A percentile compares a stretch with the other conserved stretches of the same genome.
Conservation (phyloP, 2,113 vertebrate species). For the Saimiri boliviensis region DNA sequence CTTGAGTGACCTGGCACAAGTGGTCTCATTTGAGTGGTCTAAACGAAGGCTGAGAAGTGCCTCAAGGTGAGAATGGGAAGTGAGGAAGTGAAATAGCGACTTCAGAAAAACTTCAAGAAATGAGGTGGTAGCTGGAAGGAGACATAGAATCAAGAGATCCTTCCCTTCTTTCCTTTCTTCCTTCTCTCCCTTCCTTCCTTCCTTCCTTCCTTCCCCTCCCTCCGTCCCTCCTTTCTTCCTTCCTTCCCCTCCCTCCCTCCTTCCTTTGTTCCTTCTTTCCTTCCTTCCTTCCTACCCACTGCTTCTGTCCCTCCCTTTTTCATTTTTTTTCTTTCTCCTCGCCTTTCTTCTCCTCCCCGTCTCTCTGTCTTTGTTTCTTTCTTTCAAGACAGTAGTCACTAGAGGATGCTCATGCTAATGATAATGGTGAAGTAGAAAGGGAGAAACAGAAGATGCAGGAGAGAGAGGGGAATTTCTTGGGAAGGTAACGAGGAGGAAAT, state of each 20-base stretch:
- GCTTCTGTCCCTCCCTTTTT: not conserved
- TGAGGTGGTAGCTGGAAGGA: not conserved
- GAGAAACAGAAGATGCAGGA: not conserved
- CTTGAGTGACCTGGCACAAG: not conserved
- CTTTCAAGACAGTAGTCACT: not conserved
- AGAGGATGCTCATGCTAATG: not conserved
- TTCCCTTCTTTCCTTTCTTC: fast-evolving
- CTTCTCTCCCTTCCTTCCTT: too few relatives aligned
- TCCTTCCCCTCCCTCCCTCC: fast-evolving
- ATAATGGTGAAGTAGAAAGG: not conserved
- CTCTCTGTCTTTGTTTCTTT: not conserved
- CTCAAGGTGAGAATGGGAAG: not conserved
- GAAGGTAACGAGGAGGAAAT: not conserved
- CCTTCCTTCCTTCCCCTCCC: too few relatives aligned
- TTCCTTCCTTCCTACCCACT: fast-evolving
- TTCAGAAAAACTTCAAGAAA: not conserved
- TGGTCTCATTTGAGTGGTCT: not conserved
- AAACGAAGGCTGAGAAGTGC: not conserved
- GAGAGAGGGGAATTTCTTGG: not conserved
- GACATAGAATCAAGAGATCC: not conserved
- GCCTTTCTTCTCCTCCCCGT: fast-evolving
- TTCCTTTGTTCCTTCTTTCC: not conserved
- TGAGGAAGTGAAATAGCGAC: not conserved
- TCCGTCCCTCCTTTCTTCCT: not conserved
- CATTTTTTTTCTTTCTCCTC: too few relatives aligned